Evolutionary conservation across 2,797 vertebrate genomes (phyloP).

Genomic region (Antrozous pallidus): DNA sequence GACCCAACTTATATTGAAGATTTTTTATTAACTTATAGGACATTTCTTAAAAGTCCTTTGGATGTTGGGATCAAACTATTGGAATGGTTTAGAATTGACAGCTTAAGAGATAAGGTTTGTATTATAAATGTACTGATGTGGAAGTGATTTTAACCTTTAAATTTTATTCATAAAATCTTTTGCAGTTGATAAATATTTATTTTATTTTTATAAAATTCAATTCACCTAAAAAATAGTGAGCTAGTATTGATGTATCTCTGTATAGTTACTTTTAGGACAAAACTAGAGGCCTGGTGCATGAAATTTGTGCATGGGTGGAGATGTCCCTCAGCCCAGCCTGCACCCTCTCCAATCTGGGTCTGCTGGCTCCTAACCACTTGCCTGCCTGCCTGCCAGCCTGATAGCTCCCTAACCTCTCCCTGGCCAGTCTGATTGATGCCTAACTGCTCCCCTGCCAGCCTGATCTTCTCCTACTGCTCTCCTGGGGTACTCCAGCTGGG

Average conservation of each 20-base stretch:
- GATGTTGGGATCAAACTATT: constrained; percentile 93
- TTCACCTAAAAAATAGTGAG: neutral
- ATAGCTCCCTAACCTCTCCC: too few species aligned
- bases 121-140: constrained; percentile 14
- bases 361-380: too few species aligned
- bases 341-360: too few species aligned
- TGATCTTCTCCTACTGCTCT: too few species aligned
- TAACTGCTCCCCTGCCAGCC: too few species aligned
- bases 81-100: constrained; percentile 95
- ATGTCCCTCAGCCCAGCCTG: too few species aligned
- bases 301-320: too few species aligned
- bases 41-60: constrained; percentile 94
- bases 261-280: neutral
- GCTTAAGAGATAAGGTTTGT: constrained; percentile 93
- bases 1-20: constrained; percentile 98
- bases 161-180: constrained; percentile 43
- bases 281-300: neutral
- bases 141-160: constrained; percentile 33
- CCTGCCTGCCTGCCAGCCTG: too few species aligned
- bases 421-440: too few species aligned
- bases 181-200: constrained; percentile 10
- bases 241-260: neutral
- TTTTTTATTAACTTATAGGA: constrained; percentile 96
- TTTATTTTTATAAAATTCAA: constrained; percentile 49
- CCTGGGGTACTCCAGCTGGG: too few species aligned